These are phyloP conservation scores for Bolinopsis microptera DNA, from an alignment of 37 sponge, comb jelly and placozoan genomes.

Conservation along the genomic window DNA sequence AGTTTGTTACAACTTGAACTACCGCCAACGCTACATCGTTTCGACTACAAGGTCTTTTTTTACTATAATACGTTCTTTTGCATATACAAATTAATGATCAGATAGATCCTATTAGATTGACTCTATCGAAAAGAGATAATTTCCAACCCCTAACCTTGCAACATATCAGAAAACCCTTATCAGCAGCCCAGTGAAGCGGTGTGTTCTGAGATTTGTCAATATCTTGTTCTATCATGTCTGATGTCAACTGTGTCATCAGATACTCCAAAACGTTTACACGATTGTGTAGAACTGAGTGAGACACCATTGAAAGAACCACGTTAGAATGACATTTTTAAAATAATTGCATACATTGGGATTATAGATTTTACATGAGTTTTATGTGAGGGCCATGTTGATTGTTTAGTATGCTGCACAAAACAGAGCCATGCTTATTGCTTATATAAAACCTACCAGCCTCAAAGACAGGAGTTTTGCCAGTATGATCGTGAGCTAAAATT, in stretches of 20 bases:
- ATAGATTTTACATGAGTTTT: no score
- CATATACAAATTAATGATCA: no score
- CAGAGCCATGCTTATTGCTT: no score
- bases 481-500: background rate
- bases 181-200: constrained; percentile 34
- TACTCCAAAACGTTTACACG: background rate
- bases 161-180: background rate
- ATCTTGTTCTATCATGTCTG: constrained; percentile 27
- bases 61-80: no score
- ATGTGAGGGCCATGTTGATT: no score
- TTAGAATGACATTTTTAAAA: no score
- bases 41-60: no score
- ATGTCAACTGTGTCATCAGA: constrained; percentile 36
- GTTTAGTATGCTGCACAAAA: no score
- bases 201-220: constrained; percentile 37
- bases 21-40: background rate
- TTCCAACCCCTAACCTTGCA: background rate
- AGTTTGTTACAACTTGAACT: background rate
- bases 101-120: no score
- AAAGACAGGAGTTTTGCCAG: constrained; percentile 6
- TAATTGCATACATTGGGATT: no score
- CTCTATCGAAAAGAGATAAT: no score
- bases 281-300: constrained; percentile 12
- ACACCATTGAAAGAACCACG: no score
- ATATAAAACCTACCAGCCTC: constrained; percentile 4